A percentile compares a stretch with the other conserved stretches of the same genome.
Conservation (phyloP, 2,888 invertebrate genomes). For the Adineta ricciae region DNA sequence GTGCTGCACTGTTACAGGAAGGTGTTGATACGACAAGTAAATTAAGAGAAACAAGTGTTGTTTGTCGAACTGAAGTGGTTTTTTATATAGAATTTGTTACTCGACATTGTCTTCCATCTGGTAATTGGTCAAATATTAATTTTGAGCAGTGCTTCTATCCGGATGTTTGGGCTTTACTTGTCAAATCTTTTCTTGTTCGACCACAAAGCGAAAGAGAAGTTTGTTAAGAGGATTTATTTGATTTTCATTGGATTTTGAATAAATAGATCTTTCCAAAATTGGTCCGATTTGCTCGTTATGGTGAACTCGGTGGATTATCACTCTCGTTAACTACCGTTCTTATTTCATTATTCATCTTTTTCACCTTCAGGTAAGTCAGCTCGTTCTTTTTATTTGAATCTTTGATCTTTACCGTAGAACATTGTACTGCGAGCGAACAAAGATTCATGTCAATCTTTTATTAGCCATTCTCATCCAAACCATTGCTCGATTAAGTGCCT, state of each 20-base stretch:
- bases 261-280: neutral
- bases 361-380: slow-evolving; percentile 64
- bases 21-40: slow-evolving; percentile 1
- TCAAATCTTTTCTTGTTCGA: neutral
- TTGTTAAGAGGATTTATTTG: neutral
- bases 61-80: neutral
- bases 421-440: slow-evolving; percentile 68
- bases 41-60: neutral
- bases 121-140: neutral
- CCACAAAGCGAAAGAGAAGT: neutral
- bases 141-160: neutral
- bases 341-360: slow-evolving; percentile 69
- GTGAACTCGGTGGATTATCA: slow-evolving; percentile 70
- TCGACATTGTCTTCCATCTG: neutral
- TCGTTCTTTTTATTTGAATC: slow-evolving; percentile 46
- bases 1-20: neutral
- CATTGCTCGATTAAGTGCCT: slow-evolving; percentile 41
- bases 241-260: neutral
- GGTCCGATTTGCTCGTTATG: slow-evolving; percentile 56
- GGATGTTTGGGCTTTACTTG: neutral
- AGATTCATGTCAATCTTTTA: slow-evolving; percentile 75
- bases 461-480: slow-evolving; percentile 62
- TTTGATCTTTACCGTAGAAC: slow-evolving; percentile 56
- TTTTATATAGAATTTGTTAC: neutral
- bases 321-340: slow-evolving; percentile 66